Conservation (phyloP, 2,888 invertebrate species). For the Nymphalis urticae region DNA sequence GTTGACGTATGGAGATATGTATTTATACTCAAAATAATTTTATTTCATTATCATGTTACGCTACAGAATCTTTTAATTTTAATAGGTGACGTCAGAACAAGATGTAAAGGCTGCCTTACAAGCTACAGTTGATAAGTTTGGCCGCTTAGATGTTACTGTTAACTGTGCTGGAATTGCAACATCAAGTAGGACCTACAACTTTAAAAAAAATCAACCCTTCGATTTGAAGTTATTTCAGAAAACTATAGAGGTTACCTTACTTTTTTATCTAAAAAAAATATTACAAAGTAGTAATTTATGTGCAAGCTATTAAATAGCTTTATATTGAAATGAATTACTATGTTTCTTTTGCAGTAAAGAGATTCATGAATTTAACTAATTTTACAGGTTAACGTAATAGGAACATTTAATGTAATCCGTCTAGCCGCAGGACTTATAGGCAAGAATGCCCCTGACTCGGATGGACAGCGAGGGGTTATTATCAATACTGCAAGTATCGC, state of each 20-base stretch:
- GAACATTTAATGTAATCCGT: slow-evolving; percentile 97
- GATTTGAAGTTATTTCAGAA: slow-evolving; percentile 87
- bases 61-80: slow-evolving; percentile 1
- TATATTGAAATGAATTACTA: too few relatives aligned
- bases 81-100: slow-evolving; percentile 89
- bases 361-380: neutral
- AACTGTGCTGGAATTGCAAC: slow-evolving; percentile 98
- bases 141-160: slow-evolving; percentile 91
- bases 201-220: slow-evolving; percentile 91
- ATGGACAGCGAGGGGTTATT: slow-evolving; percentile 95
- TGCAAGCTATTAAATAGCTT: neutral
- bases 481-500: slow-evolving; percentile 98
- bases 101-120: slow-evolving; percentile 90
- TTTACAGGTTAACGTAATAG: slow-evolving; percentile 90
- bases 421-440: slow-evolving; percentile 91
- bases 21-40: neutral
- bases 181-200: slow-evolving; percentile 94
- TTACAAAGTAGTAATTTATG: neutral
- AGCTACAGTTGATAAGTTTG: slow-evolving; percentile 89
- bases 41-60: neutral
- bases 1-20: slow-evolving; percentile 84
- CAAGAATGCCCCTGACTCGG: slow-evolving; percentile 89
- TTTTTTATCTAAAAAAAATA: neutral
- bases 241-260: slow-evolving; percentile 83
- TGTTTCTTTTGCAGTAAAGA: neutral